These are phyloP conservation scores for Hippoglossus stenolepis DNA, from an alignment of 2,113 vertebrate species.

Conservation along the genomic window DNA sequence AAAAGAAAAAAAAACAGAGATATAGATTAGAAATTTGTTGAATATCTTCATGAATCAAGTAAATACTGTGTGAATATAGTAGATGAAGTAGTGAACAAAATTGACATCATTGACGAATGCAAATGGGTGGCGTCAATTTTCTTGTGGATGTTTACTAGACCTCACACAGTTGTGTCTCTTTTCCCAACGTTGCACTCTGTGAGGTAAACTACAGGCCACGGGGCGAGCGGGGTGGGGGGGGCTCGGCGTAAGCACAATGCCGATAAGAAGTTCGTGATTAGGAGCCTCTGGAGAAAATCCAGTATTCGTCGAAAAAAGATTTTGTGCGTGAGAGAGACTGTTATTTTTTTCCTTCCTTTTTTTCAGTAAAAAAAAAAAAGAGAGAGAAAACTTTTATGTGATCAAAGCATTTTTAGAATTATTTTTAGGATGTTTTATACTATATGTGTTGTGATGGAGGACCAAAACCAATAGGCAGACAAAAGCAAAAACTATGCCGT, in stretches of 20 bases:
- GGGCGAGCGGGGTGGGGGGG: conserved; percentile 31
- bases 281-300: conserved; percentile 73
- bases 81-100: conserved; percentile 81
- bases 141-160: conserved; percentile 80
- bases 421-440: conserved; percentile 87
- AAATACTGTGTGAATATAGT: conserved; percentile 83
- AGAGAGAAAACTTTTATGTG: conserved; percentile 79
- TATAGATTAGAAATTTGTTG: conserved; percentile 83
- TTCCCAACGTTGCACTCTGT: conserved; percentile 76
- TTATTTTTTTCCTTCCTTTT: conserved; percentile 81
- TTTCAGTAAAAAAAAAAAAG: conserved; percentile 67
- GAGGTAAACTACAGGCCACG: conserved; percentile 67
- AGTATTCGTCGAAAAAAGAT: conserved; percentile 68
- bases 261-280: conserved; percentile 72
- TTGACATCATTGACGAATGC: conserved; percentile 72
- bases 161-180: conserved; percentile 79
- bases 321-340: conserved; percentile 84
- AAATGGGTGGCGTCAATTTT: conserved; percentile 68
- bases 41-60: conserved; percentile 83
- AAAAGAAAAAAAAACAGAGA: conserved; percentile 80
- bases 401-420: conserved; percentile 82
- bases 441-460: conserved; percentile 83
- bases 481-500: conserved; percentile 84
- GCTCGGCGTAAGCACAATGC: conserved; percentile 77
- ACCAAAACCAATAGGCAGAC: conserved; percentile 84